These are phyloP conservation scores for Ephestia elutella DNA, from an alignment of 1,140 invertebrate genomes.

Conservation along the genomic window DNA sequence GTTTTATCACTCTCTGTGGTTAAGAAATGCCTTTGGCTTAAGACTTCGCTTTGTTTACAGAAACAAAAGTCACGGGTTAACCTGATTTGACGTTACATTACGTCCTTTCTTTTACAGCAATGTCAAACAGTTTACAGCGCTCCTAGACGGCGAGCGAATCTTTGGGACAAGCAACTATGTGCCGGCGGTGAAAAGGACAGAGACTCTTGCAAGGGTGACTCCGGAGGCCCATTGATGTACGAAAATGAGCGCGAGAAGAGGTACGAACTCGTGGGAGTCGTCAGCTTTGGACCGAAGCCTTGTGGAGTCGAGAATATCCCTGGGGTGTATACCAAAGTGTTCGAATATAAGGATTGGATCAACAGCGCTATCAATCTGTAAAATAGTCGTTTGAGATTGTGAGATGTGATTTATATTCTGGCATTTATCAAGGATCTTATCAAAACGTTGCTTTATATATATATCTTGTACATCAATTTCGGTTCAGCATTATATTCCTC, in stretches of 20 bases:
- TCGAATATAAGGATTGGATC: conserved; percentile 75
- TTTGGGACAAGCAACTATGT: conserved; percentile 51
- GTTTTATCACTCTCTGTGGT: no score
- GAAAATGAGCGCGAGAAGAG: conserved; percentile 41
- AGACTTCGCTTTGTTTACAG: no score
- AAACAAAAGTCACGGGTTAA: no score
- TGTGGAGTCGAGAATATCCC: conserved; percentile 75
- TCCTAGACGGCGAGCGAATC: conserved; percentile 35
- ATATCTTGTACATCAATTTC: no score
- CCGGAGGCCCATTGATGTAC: conserved; percentile 76
- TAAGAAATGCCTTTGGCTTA: no score
- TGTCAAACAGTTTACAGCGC: conserved; percentile 67
- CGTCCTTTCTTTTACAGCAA: conserved; percentile 41
- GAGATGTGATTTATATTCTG: no score
- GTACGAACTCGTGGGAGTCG: conserved; percentile 70
- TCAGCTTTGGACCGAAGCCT: conserved; percentile 76
- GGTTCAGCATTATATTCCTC: no score
- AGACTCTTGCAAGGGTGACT: conserved; percentile 70
- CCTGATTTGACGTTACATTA: neutral
- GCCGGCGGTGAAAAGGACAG: conserved; percentile 49
- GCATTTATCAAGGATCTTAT: no score
- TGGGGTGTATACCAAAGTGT: conserved; percentile 78
- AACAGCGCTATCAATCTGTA: conserved; percentile 28
- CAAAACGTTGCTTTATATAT: no score
- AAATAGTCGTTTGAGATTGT: no score